Evolutionary conservation across 1,140 invertebrate genomes (phyloP), one percentile per base, ranked within the genome.

Genomic region (Drosophila persimilis): DNA sequence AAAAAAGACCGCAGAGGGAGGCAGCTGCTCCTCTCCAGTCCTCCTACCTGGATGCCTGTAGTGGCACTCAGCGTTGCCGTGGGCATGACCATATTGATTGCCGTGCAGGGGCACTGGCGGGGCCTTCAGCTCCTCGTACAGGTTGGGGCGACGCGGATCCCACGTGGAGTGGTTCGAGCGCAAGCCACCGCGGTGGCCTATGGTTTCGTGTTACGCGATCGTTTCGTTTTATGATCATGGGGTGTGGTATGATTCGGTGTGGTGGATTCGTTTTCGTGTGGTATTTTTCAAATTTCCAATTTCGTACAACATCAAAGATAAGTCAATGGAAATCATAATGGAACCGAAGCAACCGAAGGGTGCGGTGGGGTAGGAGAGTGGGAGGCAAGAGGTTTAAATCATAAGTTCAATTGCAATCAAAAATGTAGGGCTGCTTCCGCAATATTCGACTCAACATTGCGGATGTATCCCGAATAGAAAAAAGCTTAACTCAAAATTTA

Each of bases 61-160:
- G 71, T 94, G 92, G 65, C 93, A 94, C 77, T 94, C 94, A 77
- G 93, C 93, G 67, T 93, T 93, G 65, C 93, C 93, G 45, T 85
- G 93, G 62, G 73, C 73, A 61, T 89, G 89, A 53, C 83, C 77
- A 54, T 89, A 89, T 48, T 86, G 81, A 60, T 88, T 88, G 58
- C 89, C 89, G 56, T 89, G 89, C 77, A 91, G 70, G 52, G 91
- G 91, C 35, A 91, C 93, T 78, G 94, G 94, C 44, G 94, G 93
- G n/a, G 91, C 84, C 89, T 93, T 94, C 81, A 96, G 93, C 92
- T 97, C 96, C 93, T 97, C 96, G 92, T 97, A 97, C 54, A 90
- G 75, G 92, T 97, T 95, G 90, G 97, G 95, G 43, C 96, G 92
- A 48, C 96, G 93, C 51, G 96, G 96, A 92, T 97, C 96, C 96